Base-by-base conservation (phyloP, 2,113 vertebrate species). In the Chascanopsetta lugubris region DNA sequence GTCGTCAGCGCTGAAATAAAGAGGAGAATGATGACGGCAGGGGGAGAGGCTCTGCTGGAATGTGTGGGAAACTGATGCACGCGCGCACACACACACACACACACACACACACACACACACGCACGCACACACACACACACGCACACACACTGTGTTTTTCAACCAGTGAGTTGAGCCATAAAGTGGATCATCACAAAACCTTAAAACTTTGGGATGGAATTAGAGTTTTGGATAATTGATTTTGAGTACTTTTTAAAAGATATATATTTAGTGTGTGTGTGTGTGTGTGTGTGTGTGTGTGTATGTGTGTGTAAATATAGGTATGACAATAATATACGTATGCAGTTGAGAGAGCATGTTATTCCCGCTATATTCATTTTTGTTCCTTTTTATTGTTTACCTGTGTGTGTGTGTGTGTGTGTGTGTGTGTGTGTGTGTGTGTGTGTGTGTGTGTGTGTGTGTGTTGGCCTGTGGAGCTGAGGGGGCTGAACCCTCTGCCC, bases 1-100 rank as follows among this genome's bases (percentile, higher is more conserved):
- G 80, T 88, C 88, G 90, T 91, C 89, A 82, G 84, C 59, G 48
- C 89, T 87, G 87, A 91, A 91, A 92, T 92, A 90, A 92, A 92
- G 89, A 82, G 77, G 69, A 90, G 91, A 93, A 89, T 90, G 88
- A 92, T 92, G 89, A 75, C 8, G 17, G 17, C 15, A 15, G 53
- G 51, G 47, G 62, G 72, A 62, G 67, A 48, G 64, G 70, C 27
- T 73, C 67, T 72, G 54, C 54, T 68, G 83, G 87, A 84, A 84
- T 77, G 77, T 79, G 77, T 65, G 75, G 48, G 72, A 76, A 81
- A 69, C 61, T 30, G 57, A 77, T 80, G 69, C 63, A 3, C 34
- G 6, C 13, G 1, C 34, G 15, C 34, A 38, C 34, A 38, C 34
- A 38, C 45, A 10, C 5, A 6, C 13, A 10, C 53, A 5, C 34